Conservation (phyloP, 2,888 invertebrate genomes). For the Notocelia uddmanniana region DNA sequence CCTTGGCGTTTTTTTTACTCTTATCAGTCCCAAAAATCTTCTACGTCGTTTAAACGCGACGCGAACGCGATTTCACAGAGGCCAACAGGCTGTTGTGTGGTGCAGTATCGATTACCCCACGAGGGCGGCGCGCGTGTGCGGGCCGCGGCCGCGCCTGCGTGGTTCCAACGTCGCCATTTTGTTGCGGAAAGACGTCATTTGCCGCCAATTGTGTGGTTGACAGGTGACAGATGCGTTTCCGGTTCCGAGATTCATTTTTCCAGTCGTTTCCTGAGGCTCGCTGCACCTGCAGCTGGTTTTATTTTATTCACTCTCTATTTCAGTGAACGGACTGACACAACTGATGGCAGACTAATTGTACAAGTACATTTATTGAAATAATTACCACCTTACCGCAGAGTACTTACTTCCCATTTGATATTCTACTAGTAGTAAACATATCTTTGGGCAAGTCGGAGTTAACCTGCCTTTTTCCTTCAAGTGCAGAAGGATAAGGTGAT, state of each 20-base stretch:
- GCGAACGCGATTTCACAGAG: constrained; percentile 64
- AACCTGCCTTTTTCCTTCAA: neutral
- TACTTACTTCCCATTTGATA: no score
- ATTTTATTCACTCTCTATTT: neutral
- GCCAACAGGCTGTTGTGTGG: constrained; percentile 81
- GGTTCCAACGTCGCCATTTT: constrained; percentile 55
- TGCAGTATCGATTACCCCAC: constrained; percentile 77
- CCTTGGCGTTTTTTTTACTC: constrained; percentile 68
- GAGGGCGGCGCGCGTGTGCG: constrained; percentile 71
- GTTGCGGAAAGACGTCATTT: constrained; percentile 74
- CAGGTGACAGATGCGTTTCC: constrained; percentile 60
- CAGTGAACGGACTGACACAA: neutral
- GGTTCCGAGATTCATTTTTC: constrained; percentile 20
- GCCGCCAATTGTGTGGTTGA: constrained; percentile 58
- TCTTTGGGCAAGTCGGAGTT: no score
- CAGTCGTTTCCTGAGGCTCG: constrained; percentile 18
- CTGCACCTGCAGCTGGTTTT: neutral
- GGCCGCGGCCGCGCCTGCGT: constrained; percentile 54
- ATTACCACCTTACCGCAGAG: no score
- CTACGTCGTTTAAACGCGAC: constrained; percentile 55
- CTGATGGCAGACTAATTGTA: neutral
- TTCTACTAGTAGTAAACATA: no score
- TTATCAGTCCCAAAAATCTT: constrained; percentile 58
- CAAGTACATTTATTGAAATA: no score
- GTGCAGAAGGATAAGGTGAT: no score